Conservation (phyloP, 2,113 vertebrate genomes). For the Aythya baeri region DNA sequence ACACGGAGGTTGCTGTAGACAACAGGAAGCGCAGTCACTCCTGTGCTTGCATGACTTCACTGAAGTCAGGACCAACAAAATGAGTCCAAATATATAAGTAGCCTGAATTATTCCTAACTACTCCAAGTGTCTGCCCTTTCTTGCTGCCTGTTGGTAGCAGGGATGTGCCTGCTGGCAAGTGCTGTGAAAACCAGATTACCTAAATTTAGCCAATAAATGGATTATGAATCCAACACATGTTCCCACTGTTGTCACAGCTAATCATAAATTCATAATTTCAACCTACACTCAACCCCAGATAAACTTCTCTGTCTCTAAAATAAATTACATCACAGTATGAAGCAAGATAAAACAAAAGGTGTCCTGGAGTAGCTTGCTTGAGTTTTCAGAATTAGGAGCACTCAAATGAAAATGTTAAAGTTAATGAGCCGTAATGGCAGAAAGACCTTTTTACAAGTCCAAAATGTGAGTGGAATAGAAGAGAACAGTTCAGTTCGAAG, state of each 20-base stretch:
- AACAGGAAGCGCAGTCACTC: not conserved
- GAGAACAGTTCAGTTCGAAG: too few species aligned
- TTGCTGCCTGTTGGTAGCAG: not conserved
- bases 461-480: not conserved
- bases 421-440: not conserved
- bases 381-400: not conserved
- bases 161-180: slow-evolving; percentile 54
- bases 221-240: slow-evolving; percentile 57
- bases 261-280: slow-evolving; percentile 48
- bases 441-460: not conserved
- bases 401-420: not conserved
- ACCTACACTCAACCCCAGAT: slow-evolving; percentile 2
- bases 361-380: not conserved
- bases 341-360: not conserved
- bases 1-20: not conserved
- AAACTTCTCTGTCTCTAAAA: slow-evolving; percentile 3
- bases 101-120: not conserved
- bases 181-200: slow-evolving; percentile 57
- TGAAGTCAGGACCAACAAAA: not conserved
- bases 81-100: not conserved
- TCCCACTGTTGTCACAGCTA: slow-evolving; percentile 41
- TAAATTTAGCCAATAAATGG: slow-evolving; percentile 65
- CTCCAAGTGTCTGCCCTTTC: not conserved
- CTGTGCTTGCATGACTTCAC: not conserved
- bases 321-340: not conserved